Percentiles rank a stretch among this genome's conserved stretches.
Conservation (phyloP, 2,113 vertebrate genomes). For the Scophthalmus maximus region DNA sequence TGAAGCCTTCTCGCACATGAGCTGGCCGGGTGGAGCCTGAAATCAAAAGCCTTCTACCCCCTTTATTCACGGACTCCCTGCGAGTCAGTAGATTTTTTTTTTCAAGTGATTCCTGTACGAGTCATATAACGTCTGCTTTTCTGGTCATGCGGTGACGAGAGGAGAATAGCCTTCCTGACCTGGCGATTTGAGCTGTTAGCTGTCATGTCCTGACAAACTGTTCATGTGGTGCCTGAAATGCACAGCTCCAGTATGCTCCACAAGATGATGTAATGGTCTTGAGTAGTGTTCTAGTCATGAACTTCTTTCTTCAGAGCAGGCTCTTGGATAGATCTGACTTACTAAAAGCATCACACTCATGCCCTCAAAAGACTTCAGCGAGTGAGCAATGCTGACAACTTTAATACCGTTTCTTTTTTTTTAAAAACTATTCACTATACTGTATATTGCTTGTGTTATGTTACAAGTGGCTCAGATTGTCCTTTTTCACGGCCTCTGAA, state of each 20-base stretch:
- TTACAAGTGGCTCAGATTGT: conserved; percentile 72
- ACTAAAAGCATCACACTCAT: conserved; percentile 65
- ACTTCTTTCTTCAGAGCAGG: conserved; percentile 82
- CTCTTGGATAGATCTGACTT: conserved; percentile 81
- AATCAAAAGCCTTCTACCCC: conserved; percentile 49
- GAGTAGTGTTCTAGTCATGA: conserved; percentile 72
- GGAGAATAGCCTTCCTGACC: conserved; percentile 50
- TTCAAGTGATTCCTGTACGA: conserved; percentile 40
- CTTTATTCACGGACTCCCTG: conserved; percentile 26
- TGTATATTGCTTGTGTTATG: conserved; percentile 64
- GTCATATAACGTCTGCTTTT: conserved; percentile 49
- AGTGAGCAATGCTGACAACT: conserved; percentile 52
- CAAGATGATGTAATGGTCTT: conserved; percentile 59
- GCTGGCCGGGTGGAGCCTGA: conserved; percentile 64
- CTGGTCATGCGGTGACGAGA: conserved; percentile 55
- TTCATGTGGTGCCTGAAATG: conserved; percentile 70
- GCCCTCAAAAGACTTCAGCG: conserved; percentile 48
- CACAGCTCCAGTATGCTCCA: conserved; percentile 59
- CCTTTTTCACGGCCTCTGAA: conserved; percentile 65
- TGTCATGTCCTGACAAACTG: conserved; percentile 58
- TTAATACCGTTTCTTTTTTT: conserved; percentile 60
- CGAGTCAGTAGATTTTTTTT: conserved; percentile 44
- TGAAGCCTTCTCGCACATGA: conserved; percentile 67
- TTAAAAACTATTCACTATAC: conserved; percentile 50
- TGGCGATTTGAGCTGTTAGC: conserved; percentile 61